Evolutionary conservation across 2,797 vertebrate species (phyloP), one percentile per base, ranked within the genome.

Genomic region (Holocentrus rufus): DNA sequence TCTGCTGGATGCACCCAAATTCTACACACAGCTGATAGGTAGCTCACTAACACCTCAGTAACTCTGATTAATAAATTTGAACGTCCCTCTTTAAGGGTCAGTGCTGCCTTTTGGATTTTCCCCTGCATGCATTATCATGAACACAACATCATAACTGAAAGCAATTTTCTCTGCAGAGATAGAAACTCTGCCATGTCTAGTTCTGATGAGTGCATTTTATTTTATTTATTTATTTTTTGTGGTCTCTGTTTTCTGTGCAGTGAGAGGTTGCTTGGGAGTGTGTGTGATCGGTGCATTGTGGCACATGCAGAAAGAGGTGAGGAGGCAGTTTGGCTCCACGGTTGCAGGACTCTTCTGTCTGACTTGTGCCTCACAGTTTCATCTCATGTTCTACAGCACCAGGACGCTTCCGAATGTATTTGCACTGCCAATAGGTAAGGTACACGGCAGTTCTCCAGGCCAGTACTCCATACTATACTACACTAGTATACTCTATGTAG

Each of bases 311-410:
- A 94, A 79, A 83, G 96, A 96, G 88, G 95, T 95, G 63, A 93
- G 94, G 76, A 95, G 91, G 77, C 96, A 96, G 80, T 98, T 98
- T 62, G 98, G 98, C 72, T 93, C 95, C 66, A 94, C 89, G 0
- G 96, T 95, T 4, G 95, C 98, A 0, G 65, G 77, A 3, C 30
- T 96, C 61, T 97, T 98, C 90, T 97, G 96, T 81, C 91, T 97
- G 74, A 95, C 91, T 27, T 96, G 96, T 2, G 93, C 93, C 1
- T 94, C 96, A 1, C 98, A 99, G 90, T 99, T 99, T 88, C 98
- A 99, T 77, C 90, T 99, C 11, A 97, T 99, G 97, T 99, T 98
- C 90, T 99, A 99, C 92, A 97, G 96, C 90, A 96, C 96, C 0
- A 93, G 98, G 81, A 97, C 96, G 0, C 96, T 99, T 3, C 98